Base-by-base conservation (phyloP, 2,113 vertebrate genomes). In the Eublepharis macularius region DNA sequence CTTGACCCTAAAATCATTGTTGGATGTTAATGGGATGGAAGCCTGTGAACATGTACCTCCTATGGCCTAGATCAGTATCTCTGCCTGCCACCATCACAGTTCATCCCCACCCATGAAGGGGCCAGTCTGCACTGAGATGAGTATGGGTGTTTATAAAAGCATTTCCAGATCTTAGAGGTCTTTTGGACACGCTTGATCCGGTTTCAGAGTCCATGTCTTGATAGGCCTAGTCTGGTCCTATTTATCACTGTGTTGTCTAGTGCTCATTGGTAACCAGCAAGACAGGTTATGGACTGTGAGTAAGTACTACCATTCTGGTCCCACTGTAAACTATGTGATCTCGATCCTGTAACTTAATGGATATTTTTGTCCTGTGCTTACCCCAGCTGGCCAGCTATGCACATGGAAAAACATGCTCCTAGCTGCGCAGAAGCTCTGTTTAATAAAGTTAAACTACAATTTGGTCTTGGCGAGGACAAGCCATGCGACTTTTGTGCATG, bases 391-490 rank as follows among this genome's bases (percentile, higher is more conserved):
- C 89, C 89, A 82, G 13, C 24, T 87, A 85, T 72, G 83, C 74
- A 81, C 85, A 91, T 88, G 70, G 43, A 88, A 82, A 92, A 82
- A 88, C 84, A 84, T 86, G 82, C 11, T 90, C 49, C 34, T 83
- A 82, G n/a, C 0, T 0, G 16, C 57, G 83, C 84, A 80, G 76
- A 81, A 81, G 73, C 60, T 66, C 7, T 90, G 75, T 75, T 87
- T 86, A 91, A 89, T 86, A 39, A 45, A 73, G 19, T 63, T 84
- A 88, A 92, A 89, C 76, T 81, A 34, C 36, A 43, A n/a, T 83
- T 88, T 85, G 84, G 74, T 51, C 19, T 77, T 81, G 24, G 34
- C 84, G 24, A 75, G 1, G 32, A 81, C 86, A 76, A 87, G 87
- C 66, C 2, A 2, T 87, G 26, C 85, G 54, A 80, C 11, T 11